phyloP scores from a whole-genome alignment of 1,140 invertebrate species.

The Eumaeus atala region DNA sequence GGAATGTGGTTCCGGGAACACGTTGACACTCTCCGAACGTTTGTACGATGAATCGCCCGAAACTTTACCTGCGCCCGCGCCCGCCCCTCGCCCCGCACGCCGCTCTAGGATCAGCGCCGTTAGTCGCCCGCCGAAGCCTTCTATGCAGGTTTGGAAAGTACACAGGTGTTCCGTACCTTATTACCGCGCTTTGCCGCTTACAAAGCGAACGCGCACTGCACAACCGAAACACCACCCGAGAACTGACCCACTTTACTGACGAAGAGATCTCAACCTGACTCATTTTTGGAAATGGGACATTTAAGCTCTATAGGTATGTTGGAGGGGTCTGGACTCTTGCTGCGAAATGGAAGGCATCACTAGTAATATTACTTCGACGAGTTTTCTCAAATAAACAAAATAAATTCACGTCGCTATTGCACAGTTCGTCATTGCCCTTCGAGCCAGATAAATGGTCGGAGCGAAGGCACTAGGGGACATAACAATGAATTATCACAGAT shows the following conservation, averaged over 20 bases:
- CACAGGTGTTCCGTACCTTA: slow-evolving; percentile 9
- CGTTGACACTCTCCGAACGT: slow-evolving; percentile 5
- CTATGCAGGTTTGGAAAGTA: slow-evolving; percentile 17
- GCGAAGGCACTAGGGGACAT: no score
- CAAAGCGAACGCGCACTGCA: no score
- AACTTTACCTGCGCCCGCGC: slow-evolving; percentile 9
- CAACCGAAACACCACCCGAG: neutral
- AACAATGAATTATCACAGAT: neutral
- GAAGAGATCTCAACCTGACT: no score
- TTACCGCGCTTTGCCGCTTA: neutral
- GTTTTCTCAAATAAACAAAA: no score
- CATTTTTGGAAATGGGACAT: no score
- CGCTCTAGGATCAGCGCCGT: slow-evolving; percentile 21
- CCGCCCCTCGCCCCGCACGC: slow-evolving; percentile 1
- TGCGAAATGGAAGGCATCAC: neutral
- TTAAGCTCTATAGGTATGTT: no score
- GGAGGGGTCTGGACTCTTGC: no score
- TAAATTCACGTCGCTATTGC: no score
- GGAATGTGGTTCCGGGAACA: slow-evolving; percentile 12
- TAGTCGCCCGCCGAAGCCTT: slow-evolving; percentile 17
- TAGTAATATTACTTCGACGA: no score
- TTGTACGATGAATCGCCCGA: slow-evolving; percentile 8
- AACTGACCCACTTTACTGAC: no score
- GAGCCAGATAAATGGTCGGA: no score
- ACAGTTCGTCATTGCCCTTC: no score